Conservation (phyloP, 2,797 vertebrate genomes). For the Melanogrammus aeglefinus region DNA sequence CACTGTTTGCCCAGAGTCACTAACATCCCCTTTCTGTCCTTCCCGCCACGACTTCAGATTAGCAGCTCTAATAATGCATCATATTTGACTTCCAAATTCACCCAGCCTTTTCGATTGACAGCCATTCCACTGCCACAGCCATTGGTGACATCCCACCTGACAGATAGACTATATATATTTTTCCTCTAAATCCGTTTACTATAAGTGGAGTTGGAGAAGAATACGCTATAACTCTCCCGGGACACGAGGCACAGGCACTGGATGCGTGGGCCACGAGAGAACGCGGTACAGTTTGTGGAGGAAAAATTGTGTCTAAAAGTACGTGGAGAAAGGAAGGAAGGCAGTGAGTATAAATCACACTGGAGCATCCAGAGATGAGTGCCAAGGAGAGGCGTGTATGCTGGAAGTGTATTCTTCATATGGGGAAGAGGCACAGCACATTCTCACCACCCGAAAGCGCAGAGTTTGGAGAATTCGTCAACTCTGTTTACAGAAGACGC, state of each 20-base stretch:
- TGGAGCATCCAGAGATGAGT: constrained; percentile 39
- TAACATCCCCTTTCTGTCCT: neutral
- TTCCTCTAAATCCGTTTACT: neutral
- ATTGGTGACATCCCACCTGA: neutral
- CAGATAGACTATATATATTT: neutral
- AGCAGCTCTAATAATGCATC: constrained; percentile 1
- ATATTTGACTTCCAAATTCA: constrained; percentile 2
- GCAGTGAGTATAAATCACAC: constrained; percentile 47
- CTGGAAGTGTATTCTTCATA: constrained; percentile 39
- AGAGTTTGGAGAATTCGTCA: constrained; percentile 44
- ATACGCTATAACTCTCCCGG: neutral
- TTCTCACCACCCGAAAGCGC: constrained; percentile 35
- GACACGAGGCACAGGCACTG: neutral
- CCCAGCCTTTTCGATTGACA: neutral
- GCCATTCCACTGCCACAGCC: constrained; percentile 1
- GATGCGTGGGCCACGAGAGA: neutral
- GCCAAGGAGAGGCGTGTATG: constrained; percentile 31
- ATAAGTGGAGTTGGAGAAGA: neutral
- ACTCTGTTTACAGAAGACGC: neutral
- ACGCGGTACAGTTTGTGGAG: neutral
- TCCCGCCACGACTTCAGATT: neutral
- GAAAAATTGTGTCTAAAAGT: neutral
- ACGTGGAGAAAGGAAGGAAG: neutral
- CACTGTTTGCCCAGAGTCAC: neutral
- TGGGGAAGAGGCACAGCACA: constrained; percentile 34